Base-by-base conservation (phyloP, 2,113 vertebrate species). In the Coregonus clupeaformis region DNA sequence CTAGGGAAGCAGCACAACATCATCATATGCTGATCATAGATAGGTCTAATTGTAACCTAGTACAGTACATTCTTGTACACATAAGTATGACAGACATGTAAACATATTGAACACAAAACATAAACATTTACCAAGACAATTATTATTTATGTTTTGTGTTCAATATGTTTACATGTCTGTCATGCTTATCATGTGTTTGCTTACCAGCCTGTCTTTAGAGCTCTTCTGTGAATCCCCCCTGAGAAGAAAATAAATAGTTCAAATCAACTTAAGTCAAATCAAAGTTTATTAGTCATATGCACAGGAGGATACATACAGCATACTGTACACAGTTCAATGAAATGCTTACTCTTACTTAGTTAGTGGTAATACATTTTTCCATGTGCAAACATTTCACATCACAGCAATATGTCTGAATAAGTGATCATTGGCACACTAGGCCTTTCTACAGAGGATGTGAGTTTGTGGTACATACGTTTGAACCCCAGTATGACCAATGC, bases 121-220 rank as follows among this genome's bases (percentile, higher is more conserved):
- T 55, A 55, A 55, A 20, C 14, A 55, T 55, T 55, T 22, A 5
- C 6, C 49, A 52, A 16, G 6, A 7, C 57, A 22, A 9, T 60
- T 22, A 55, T 18, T 60, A 5, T 24, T 60, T 60, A 5, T 60
- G n/a, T 22, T 60, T 60, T 60, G n/a, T 60, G 57, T 55, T 55
- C 18, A 55, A 55, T 55, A 20, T 55, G 52, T 60, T 60, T 60
- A 9, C 57, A 29, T 65, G 4, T 65, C 13, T 65, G 25, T 65
- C 11, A 14, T 16, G 25, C 22, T 14, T 22, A 27, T 3, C 63
- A 25, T 6, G 13, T 65, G n/a, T 24, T 30, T 14, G 68, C 91
- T 91, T 86, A 94, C 93, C 93, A 91, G 80, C 81, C 30, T 27
- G 52, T 74, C 73, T 88, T 87, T 3, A 88, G 69, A 49, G 75